Percentiles rank a stretch among this genome's conserved stretches.
phyloP scores from a whole-genome alignment of 2,113 vertebrate species.

The Abramis brama region DNA sequence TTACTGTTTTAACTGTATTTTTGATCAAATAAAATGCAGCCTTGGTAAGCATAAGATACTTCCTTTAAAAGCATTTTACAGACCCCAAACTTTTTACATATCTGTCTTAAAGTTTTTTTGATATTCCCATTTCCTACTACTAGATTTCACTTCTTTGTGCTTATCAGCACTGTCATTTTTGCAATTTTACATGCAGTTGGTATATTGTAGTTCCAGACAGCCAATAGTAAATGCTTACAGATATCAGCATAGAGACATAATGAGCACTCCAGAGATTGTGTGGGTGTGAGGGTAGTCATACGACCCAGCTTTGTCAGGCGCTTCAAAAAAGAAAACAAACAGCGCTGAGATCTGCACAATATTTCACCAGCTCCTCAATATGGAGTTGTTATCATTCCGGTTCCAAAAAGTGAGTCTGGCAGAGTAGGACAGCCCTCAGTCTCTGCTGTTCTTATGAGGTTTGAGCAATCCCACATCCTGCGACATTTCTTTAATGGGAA shows the following conservation, averaged over 20 bases:
- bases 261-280: slow-evolving; percentile 53
- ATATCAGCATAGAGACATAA: slow-evolving; percentile 46
- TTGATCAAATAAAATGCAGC: neutral
- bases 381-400: slow-evolving; percentile 20
- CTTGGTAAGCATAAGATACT: neutral
- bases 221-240: slow-evolving; percentile 40
- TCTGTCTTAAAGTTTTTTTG: neutral
- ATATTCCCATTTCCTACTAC: neutral
- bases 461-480: neutral
- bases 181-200: slow-evolving; percentile 5
- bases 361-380: slow-evolving; percentile 33
- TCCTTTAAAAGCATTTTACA: neutral
- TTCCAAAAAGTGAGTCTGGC: slow-evolving; percentile 18
- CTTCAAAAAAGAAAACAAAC: slow-evolving; percentile 40
- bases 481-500: neutral
- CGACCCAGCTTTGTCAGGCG: slow-evolving; percentile 31
- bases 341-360: slow-evolving; percentile 39
- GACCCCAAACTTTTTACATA: neutral
- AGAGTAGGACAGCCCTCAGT: slow-evolving; percentile 12
- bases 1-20: neutral
- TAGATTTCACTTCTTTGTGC: neutral
- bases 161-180: neutral
- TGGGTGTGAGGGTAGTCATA: slow-evolving; percentile 35
- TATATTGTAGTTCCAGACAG: slow-evolving; percentile 37
- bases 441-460: slow-evolving; percentile 22